Evolutionary conservation across 2,888 invertebrate species (phyloP), one percentile per base, ranked within the genome.

Genomic region (Mimas tiliae): DNA sequence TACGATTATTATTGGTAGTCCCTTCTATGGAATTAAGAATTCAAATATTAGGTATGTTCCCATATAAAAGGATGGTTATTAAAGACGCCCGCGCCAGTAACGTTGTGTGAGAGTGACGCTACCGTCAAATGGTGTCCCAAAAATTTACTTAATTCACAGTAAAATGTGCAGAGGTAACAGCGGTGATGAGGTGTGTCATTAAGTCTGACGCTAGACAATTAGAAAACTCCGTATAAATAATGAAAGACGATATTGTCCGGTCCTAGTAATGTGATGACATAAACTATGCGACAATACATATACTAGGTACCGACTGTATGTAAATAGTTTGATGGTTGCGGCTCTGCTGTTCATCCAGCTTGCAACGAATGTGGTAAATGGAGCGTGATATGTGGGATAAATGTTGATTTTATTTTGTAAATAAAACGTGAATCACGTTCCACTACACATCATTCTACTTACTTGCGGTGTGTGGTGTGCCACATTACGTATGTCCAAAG

Each of bases 321-420:
- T 58, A 16, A 11, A 58, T 58, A 42, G 58, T 58, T 58, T 58
- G 58, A 58, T 12, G 58, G 58, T 42, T 34, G 48, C 48, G 34
- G 50, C 34, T 9, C n/a, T 63, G 27, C 38, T 65, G 55, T 48
- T 21, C 58, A 58, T 58, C 19, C 58, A 65, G 70, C 75, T 76
- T 76, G 74, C 72, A 75, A 76, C 71, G 74, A 72, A 70, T 68
- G 73, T 66, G 74, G 71, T 77, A 84, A 86, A 81, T 84, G 76
- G 84, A 82, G 81, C 83, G 80, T 79, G 81, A 72, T 47, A 48
- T 77, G 74, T 75, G 74, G 74, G 80, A 82, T 81, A 84, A 74
- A 77, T 70, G 72, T 76, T 76, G 75, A 73, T 75, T 67, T 67
- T 70, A 72, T 74, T 73, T 63, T 63, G 45, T 47, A 74, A 75